phyloP scores from a whole-genome alignment of 2,113 vertebrate genomes.

The zebrafish (Danio rerio) region DNA sequence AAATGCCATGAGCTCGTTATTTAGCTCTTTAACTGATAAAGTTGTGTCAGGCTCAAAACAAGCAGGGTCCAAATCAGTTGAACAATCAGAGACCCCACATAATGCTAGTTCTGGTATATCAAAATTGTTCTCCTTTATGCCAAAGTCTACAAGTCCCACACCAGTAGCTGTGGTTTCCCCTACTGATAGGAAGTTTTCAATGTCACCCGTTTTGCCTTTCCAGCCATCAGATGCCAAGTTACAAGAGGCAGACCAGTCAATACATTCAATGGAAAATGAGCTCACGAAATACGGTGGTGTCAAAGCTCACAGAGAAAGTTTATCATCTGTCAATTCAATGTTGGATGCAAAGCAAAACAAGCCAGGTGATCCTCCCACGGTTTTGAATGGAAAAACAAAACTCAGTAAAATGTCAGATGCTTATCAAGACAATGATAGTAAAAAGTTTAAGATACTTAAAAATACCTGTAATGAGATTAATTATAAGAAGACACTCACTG shows the following conservation, averaged over 20 bases:
- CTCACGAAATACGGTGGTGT: conserved; percentile 46
- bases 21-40: conserved; percentile 86
- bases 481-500: conserved; percentile 25
- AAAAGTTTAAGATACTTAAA: conserved; percentile 42
- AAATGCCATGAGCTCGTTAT: conserved; percentile 83
- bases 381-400: conserved; percentile 29
- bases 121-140: conserved; percentile 74
- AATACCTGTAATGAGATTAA: conserved; percentile 46
- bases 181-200: conserved; percentile 66
- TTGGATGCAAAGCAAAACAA: conserved; percentile 78
- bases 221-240: conserved; percentile 63
- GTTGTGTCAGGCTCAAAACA: conserved; percentile 82
- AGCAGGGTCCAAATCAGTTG: conserved; percentile 70
- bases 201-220: conserved; percentile 65
- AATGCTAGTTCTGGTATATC: conserved; percentile 72
- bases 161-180: conserved; percentile 73
- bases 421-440: conserved; percentile 49
- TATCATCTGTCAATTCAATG: conserved; percentile 74
- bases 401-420: conserved; percentile 42
- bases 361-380: conserved; percentile 8
- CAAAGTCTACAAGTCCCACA: conserved; percentile 69
- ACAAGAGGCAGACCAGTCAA: conserved; percentile 49
- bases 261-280: conserved; percentile 21
- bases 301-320: conserved; percentile 62
- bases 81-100: conserved; percentile 72